Percentiles rank a stretch among this genome's conserved stretches.
Conservation (phyloP, 2,113 vertebrate genomes). For the Lipophrys pholis region DNA sequence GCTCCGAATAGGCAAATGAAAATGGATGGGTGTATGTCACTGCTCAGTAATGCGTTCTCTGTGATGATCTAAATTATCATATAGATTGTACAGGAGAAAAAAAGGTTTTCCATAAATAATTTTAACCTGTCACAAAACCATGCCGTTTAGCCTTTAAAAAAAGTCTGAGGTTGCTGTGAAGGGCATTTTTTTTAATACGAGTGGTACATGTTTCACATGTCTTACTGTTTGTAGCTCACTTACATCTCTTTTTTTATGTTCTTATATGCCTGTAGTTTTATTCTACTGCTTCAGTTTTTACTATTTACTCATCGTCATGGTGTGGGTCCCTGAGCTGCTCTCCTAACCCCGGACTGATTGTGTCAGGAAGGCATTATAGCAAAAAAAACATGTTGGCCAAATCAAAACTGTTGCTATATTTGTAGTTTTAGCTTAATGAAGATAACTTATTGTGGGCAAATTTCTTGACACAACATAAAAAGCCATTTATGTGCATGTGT, state of each 20-base stretch:
- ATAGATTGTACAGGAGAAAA: constrained; percentile 25
- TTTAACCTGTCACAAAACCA: constrained; percentile 6
- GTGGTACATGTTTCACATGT: not conserved
- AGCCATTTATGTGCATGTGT: too few relatives aligned
- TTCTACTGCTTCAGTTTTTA: not conserved
- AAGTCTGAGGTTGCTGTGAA: not conserved
- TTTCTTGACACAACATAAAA: too few relatives aligned
- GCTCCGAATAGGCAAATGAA: not conserved
- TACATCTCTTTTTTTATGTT: constrained; percentile 13
- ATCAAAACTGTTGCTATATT: too few relatives aligned
- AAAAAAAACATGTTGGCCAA: too few relatives aligned
- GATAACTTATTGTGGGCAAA: too few relatives aligned
- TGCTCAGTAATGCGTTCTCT: constrained; percentile 20
- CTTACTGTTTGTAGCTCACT: not conserved
- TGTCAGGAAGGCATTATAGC: too few relatives aligned
- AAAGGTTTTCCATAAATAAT: constrained; percentile 11
- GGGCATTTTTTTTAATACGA: constrained; percentile 11
- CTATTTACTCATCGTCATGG: not conserved
- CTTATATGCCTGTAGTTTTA: not conserved
- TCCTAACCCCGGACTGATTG: too few relatives aligned
- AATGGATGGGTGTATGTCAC: constrained; percentile 29
- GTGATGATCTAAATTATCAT: constrained; percentile 39
- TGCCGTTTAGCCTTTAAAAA: constrained; percentile 2
- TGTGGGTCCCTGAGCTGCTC: too few relatives aligned
- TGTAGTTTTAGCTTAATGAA: too few relatives aligned